Base-by-base conservation (phyloP, 2,113 vertebrate species). In the Cottus gobio region DNA sequence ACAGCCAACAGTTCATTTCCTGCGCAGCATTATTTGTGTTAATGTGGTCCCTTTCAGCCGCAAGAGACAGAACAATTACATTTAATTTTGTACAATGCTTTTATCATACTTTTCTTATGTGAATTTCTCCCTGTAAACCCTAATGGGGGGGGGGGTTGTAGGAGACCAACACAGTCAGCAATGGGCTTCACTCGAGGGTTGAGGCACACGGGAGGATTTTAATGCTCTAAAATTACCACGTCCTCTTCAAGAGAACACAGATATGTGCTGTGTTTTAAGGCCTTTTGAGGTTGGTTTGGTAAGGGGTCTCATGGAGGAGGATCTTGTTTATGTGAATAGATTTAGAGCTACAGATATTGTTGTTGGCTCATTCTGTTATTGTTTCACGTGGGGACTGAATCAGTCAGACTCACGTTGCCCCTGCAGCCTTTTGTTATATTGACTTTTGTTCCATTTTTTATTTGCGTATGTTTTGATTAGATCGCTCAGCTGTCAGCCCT, bases 331-430 rank as follows among this genome's bases (percentile, higher is more conserved):
- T 74, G 56, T 52, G 39, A 24, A 44, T n/a, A 22, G 26, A 63
- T 5, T 57, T 24, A 36, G 65, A 65, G 56, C 28, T 36, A 44
- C 64, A 62, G 62, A 74, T 76, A 39, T n/a, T 64, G 56, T 37
- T 0, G 64, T 78, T 64, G 26, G 24, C 37, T 74, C 56, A 62
- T 64, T 31, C 48, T 64, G 10, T 85, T 54, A 70, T 60, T 62
- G 64, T 69, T 81, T 75, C 61, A 73, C 79, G 77, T 82, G 63
- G 37, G 82, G 54, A 50, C 56, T 6, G 60, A 71, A 52, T 67
- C 56, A 77, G 48, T 82, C 85, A 75, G 64, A 85, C 61, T 61
- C 13, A 54, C 1, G 39, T 60, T 48, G 64, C 57, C 75, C 28
- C 37, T 46, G 13, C 67, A 54, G 57, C 42, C 13, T 71, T 84